Evolutionary conservation across 2,113 vertebrate species (phyloP).

Genomic region (Noturus placidus): DNA sequence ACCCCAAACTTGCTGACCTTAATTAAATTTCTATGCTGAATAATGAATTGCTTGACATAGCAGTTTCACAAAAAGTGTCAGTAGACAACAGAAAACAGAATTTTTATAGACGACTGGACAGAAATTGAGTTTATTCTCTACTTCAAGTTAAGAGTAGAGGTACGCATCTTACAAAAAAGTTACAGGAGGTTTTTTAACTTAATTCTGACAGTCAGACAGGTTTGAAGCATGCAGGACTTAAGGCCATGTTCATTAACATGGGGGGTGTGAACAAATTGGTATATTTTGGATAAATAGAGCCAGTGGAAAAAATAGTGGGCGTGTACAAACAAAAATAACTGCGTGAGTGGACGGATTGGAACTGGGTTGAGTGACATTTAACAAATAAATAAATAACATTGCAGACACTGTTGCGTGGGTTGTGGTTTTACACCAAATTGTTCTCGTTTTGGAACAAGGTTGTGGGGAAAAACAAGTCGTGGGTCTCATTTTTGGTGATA

Average conservation of each 20-base stretch:
- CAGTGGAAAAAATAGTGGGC: not conserved
- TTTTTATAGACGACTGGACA: not conserved
- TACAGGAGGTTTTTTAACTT: not conserved
- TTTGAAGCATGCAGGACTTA: not conserved
- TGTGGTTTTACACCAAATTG: not conserved
- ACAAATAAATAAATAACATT: not conserved
- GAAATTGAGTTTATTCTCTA: not conserved
- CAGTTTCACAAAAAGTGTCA: not conserved
- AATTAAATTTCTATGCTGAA: not conserved
- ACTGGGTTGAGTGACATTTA: not conserved
- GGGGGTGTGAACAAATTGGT: not conserved
- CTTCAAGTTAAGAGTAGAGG: not conserved
- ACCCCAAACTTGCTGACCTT: conserved; percentile 3
- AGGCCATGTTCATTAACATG: not conserved
- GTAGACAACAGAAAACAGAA: not conserved
- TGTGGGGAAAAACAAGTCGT: not conserved
- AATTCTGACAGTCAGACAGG: not conserved
- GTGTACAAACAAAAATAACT: not conserved
- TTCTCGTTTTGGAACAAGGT: not conserved
- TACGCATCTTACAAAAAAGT: not conserved
- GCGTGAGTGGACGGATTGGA: not conserved
- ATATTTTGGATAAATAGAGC: not conserved
- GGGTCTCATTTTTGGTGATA: not conserved
- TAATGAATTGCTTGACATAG: not conserved
- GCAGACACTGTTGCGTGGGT: not conserved